Conservation (phyloP, 2,888 invertebrate genomes). For the Thyatira batis region DNA sequence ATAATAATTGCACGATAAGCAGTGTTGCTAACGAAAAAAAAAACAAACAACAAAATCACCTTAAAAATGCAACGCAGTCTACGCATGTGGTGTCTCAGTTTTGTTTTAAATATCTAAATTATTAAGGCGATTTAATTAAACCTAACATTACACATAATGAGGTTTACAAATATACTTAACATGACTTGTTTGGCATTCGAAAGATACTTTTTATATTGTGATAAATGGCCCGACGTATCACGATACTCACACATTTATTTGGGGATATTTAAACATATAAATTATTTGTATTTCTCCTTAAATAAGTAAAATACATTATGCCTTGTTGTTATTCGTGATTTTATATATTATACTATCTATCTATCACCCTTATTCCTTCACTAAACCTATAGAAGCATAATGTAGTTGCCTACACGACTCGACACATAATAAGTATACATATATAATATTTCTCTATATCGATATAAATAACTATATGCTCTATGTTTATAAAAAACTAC, state of each 20-base stretch:
- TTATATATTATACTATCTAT: slow-evolving; percentile 43
- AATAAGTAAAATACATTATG: slow-evolving; percentile 66
- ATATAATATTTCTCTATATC: slow-evolving; percentile 17
- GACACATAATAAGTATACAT: slow-evolving; percentile 21
- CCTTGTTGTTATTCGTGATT: slow-evolving; percentile 61
- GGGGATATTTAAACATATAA: slow-evolving; percentile 22
- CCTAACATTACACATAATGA: slow-evolving; percentile 61
- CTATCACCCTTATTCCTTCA: slow-evolving; percentile 56
- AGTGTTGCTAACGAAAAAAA: slow-evolving; percentile 47
- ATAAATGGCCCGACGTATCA: background rate
- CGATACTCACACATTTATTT: slow-evolving; percentile 1
- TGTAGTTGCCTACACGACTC: slow-evolving; percentile 64
- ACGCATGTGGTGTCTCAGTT: slow-evolving; percentile 70
- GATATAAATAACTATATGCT: slow-evolving; percentile 73
- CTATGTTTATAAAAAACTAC: slow-evolving; percentile 75
- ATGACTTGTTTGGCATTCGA: slow-evolving; percentile 72
- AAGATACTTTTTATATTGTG: slow-evolving; percentile 11
- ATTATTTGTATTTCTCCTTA: slow-evolving; percentile 31
- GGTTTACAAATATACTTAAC: slow-evolving; percentile 60
- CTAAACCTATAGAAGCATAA: slow-evolving; percentile 67
- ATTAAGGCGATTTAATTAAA: slow-evolving; percentile 70
- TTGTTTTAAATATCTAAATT: slow-evolving; percentile 53
- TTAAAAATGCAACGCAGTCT: slow-evolving; percentile 77
- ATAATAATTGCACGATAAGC: slow-evolving; percentile 52
- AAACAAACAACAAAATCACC: slow-evolving; percentile 54